Percentiles rank a stretch among this genome's conserved stretches.
Evolutionary conservation across 2,113 vertebrate species (phyloP).

Genomic region (human): GRCh38 chr3:197980001-197980500

Average conservation of each 20-base stretch:
- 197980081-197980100: neutral
- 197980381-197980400: slow-evolving; percentile 91
- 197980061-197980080: neutral
- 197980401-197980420: slow-evolving; percentile 97
- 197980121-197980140: slow-evolving; percentile 29
- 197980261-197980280: neutral
- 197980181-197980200: neutral
- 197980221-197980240: neutral
- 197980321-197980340: slow-evolving; percentile 95
- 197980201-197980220: neutral
- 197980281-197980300: slow-evolving; percentile 35
- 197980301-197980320: neutral
- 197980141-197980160: slow-evolving; percentile 4
- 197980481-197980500: slow-evolving; percentile 95
- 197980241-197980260: neutral
- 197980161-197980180: neutral
- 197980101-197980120: slow-evolving; percentile 12
- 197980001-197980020: slow-evolving; percentile 1
- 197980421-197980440: slow-evolving; percentile 94
- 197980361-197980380: slow-evolving; percentile 85
- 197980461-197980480: slow-evolving; percentile 98
- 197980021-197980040: neutral
- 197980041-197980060: neutral
- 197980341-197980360: slow-evolving; percentile 88
- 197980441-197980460: slow-evolving; percentile 96